Conservation (phyloP, 2,113 vertebrate genomes). For the Mastomys coucha region DNA sequence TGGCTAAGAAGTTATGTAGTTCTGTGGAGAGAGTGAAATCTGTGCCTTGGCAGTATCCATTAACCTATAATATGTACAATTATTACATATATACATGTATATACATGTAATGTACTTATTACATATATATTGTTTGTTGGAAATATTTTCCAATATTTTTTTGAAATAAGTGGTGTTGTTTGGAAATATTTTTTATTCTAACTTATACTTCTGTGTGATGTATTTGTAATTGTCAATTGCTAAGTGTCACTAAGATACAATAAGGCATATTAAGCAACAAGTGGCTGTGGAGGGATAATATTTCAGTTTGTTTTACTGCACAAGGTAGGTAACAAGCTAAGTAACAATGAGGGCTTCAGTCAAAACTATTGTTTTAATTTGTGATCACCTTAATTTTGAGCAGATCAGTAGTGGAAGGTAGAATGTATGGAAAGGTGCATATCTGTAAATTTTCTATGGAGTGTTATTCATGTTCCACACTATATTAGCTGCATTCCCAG, state of each 20-base stretch:
- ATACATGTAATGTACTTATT: too few relatives aligned
- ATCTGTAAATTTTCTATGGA: neutral
- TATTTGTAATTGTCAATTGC: neutral
- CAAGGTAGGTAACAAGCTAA: neutral
- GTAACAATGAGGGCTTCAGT: neutral
- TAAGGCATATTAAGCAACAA: neutral
- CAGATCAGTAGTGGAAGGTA: neutral
- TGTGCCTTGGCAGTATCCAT: neutral
- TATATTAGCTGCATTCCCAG: neutral
- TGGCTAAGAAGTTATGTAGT: neutral
- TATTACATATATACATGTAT: neutral
- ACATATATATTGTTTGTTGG: too few relatives aligned
- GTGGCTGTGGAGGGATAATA: neutral
- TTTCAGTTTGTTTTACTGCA: conserved; percentile 43
- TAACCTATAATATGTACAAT: neutral
- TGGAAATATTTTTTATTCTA: neutral
- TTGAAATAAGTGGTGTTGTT: neutral
- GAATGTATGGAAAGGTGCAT: neutral
- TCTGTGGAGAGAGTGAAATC: neutral
- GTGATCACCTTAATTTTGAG: neutral
- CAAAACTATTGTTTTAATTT: neutral
- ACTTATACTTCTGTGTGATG: neutral
- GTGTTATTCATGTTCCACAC: neutral
- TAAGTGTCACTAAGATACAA: neutral
- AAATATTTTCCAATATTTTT: too few relatives aligned